Evolutionary conservation across 2,113 vertebrate species (phyloP).

Genomic region (Ranitomeya variabilis): DNA sequence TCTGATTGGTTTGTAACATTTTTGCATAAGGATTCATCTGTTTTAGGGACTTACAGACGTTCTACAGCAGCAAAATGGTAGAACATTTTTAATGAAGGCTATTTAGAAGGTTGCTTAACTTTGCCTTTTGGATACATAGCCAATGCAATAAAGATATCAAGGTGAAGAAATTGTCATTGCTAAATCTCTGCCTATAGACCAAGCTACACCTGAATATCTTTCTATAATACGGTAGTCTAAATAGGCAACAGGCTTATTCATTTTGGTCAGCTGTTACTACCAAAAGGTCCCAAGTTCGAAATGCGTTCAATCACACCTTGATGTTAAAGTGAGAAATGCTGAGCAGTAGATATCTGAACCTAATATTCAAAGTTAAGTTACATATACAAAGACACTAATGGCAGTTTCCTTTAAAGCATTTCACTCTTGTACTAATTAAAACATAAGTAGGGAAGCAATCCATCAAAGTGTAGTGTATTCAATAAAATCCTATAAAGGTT

Average conservation of each 20-base stretch:
- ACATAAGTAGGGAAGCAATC: slow-evolving; percentile 44
- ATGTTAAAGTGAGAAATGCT: not conserved
- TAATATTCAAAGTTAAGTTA: not conserved
- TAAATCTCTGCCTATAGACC: not conserved
- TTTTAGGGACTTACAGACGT: too few relatives aligned
- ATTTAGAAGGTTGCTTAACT: too few relatives aligned
- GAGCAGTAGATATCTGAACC: not conserved
- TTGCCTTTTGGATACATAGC: too few relatives aligned
- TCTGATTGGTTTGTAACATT: too few relatives aligned
- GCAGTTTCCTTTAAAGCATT: slow-evolving; percentile 7
- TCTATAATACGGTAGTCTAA: too few relatives aligned
- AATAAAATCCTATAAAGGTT: slow-evolving; percentile 47
- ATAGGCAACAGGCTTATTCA: too few relatives aligned
- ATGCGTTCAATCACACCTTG: not conserved
- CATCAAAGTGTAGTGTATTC: slow-evolving; percentile 36
- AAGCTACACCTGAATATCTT: not conserved
- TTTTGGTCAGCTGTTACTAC: not conserved
- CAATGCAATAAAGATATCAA: too few relatives aligned
- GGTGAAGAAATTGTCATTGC: not conserved
- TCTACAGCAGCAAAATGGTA: too few relatives aligned
- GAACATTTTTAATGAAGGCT: too few relatives aligned
- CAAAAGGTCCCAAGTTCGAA: not conserved
- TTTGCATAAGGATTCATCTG: too few relatives aligned
- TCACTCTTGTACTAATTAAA: slow-evolving; percentile 41
- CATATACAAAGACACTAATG: not conserved